Conservation (phyloP, 2,113 vertebrate genomes). For the Ophthalmolycus amberensis region DNA sequence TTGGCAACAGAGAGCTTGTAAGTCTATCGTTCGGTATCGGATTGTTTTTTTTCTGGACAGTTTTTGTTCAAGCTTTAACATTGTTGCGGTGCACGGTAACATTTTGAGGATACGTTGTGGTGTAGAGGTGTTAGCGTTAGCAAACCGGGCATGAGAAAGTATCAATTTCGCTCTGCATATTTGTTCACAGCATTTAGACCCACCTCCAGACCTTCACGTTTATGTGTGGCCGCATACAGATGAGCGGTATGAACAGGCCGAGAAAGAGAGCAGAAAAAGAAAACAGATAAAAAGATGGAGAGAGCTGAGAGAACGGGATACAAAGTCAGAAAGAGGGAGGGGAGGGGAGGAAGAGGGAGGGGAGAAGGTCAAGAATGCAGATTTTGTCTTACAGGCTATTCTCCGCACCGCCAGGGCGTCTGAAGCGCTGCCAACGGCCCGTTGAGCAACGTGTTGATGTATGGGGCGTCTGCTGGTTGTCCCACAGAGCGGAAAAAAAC, state of each 20-base stretch:
- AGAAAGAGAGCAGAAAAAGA: background rate
- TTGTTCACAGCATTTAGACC: background rate
- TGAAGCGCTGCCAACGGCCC: slow-evolving; percentile 42
- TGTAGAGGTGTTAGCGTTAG: background rate
- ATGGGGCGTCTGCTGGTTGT: slow-evolving; percentile 41
- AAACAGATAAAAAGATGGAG: background rate
- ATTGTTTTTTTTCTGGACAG: background rate
- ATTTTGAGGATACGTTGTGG: background rate
- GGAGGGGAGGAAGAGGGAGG: slow-evolving; percentile 3
- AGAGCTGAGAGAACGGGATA: background rate
- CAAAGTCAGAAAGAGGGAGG: slow-evolving; percentile 19
- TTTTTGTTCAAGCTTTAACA: background rate
- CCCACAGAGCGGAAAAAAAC: slow-evolving; percentile 24
- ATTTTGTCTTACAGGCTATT: slow-evolving; percentile 36
- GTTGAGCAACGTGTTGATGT: slow-evolving; percentile 67
- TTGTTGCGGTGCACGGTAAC: background rate
- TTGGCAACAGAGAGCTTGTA: background rate
- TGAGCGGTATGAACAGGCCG: background rate
- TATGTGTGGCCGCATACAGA: background rate
- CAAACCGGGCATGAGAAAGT: background rate
- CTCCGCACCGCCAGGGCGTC: slow-evolving; percentile 47
- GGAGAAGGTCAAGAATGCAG: slow-evolving; percentile 52
- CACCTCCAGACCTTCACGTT: background rate
- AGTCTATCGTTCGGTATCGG: background rate
- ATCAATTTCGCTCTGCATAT: background rate